A percentile compares a stretch with the other conserved stretches of the same genome.
These are phyloP conservation scores for Idaea biselata DNA, from an alignment of 2,888 invertebrate genomes.

Conservation along the genomic window DNA sequence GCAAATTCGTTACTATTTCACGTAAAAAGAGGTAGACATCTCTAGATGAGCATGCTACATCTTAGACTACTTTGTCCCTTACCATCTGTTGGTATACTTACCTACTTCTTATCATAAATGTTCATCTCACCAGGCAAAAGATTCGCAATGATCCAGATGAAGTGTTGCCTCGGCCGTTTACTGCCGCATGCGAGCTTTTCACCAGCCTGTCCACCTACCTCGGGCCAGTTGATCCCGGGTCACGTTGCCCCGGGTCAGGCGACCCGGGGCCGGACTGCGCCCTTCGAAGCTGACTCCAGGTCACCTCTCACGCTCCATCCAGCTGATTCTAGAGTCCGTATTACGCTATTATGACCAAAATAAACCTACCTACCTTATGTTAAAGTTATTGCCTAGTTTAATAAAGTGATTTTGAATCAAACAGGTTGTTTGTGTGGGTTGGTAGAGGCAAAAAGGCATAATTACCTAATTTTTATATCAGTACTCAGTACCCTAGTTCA, in stretches of 20 bases:
- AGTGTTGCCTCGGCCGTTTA: slow-evolving; percentile 60
- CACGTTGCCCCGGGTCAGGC: slow-evolving; percentile 26
- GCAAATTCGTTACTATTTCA: too few species aligned
- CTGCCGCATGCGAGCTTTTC: slow-evolving; percentile 48
- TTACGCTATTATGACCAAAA: slow-evolving; percentile 58
- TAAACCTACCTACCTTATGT: slow-evolving; percentile 2
- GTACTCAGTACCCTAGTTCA: too few species aligned
- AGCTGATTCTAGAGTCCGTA: slow-evolving; percentile 54
- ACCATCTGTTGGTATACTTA: not conserved
- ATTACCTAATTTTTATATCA: too few species aligned
- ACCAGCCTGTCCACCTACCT: slow-evolving; percentile 27
- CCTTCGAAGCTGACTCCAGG: slow-evolving; percentile 61
- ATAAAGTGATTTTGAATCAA: slow-evolving; percentile 5
- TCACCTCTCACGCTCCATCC: slow-evolving; percentile 68
- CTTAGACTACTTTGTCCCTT: too few species aligned
- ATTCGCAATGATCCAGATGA: slow-evolving; percentile 74
- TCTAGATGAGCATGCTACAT: too few species aligned
- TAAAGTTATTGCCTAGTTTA: not conserved
- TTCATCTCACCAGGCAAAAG: slow-evolving; percentile 57
- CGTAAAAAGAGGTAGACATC: too few species aligned
- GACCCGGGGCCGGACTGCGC: slow-evolving; percentile 38
- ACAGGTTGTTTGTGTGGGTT: not conserved
- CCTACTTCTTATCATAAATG: not conserved
- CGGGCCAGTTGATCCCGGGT: not conserved
- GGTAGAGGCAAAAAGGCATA: not conserved